Percentiles rank a stretch among this genome's conserved stretches.
Conservation (phyloP, 2,888 invertebrate species). For the Athripsodes cinereus region DNA sequence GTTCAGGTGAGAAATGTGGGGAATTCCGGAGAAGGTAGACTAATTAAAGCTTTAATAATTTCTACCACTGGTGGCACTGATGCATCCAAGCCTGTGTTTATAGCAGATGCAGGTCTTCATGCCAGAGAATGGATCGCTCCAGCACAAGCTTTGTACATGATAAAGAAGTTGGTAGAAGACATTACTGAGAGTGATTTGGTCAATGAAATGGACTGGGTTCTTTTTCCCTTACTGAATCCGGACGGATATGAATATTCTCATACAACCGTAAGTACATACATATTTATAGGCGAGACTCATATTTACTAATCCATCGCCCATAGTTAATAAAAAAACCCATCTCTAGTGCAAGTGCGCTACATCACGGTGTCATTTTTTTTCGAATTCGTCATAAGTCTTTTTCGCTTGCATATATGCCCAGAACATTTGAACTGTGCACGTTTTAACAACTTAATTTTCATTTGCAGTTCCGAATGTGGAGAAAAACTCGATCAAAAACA, state of each 20-base stretch:
- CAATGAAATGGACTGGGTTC: conserved; percentile 57
- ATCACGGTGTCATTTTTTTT: too few relatives aligned
- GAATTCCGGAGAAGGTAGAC: conserved; percentile 49
- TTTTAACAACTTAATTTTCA: too few relatives aligned
- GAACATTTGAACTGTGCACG: too few relatives aligned
- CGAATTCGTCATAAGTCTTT: too few relatives aligned
- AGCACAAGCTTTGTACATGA: conserved; percentile 57
- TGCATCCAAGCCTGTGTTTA: background rate
- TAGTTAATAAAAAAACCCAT: too few relatives aligned
- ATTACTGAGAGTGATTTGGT: conserved; percentile 49
- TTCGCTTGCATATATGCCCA: too few relatives aligned
- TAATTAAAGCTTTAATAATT: conserved; percentile 53
- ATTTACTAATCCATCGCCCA: too few relatives aligned
- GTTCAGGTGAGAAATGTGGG: conserved; percentile 50
- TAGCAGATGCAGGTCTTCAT: conserved; percentile 54
- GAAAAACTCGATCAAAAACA: conserved; percentile 57
- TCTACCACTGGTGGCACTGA: conserved; percentile 47
- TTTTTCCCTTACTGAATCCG: conserved; percentile 38
- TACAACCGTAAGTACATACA: conserved; percentile 39
- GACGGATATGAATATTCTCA: conserved; percentile 57
- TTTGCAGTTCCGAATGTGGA: conserved; percentile 57
- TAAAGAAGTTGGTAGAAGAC: conserved; percentile 58
- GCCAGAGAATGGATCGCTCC: conserved; percentile 69
- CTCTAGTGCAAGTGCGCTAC: too few relatives aligned
- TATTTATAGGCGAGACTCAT: too few relatives aligned